A percentile compares a stretch with the other conserved stretches of the same genome.
Conservation (phyloP, 2,113 vertebrate species). For the Brachionichthys hirsutus region DNA sequence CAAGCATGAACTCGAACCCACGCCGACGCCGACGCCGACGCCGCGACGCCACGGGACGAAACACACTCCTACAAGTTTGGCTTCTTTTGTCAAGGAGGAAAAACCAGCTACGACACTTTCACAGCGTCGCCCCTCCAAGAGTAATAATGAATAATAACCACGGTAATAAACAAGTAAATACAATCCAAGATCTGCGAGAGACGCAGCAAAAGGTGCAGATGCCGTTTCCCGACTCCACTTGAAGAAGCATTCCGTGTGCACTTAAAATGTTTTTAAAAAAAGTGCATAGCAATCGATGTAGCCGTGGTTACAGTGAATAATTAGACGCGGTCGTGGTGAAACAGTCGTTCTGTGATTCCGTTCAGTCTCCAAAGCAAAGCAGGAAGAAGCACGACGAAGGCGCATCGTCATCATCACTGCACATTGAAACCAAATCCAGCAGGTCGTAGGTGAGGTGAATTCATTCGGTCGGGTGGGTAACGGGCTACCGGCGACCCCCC, state of each 20-base stretch:
- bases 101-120: background rate
- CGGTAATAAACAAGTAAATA: no score
- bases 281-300: slow-evolving; percentile 63
- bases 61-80: slow-evolving; percentile 3
- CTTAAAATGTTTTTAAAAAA: slow-evolving; percentile 36
- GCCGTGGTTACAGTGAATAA: slow-evolving; percentile 31
- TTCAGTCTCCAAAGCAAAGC: no score
- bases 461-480: no score
- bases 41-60: slow-evolving; percentile 4
- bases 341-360: slow-evolving; percentile 61
- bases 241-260: background rate
- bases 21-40: background rate
- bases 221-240: no score
- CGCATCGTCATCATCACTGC: no score
- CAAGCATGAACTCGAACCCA: slow-evolving; percentile 31
- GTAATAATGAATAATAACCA: no score
- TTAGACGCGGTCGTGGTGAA: slow-evolving; percentile 38
- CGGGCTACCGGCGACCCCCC: no score
- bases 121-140: slow-evolving; percentile 3
- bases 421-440: no score
- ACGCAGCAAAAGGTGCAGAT: no score
- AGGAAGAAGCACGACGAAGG: no score
- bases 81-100: background rate
- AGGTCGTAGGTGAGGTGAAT: no score
- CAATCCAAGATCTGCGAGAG: background rate